These are phyloP conservation scores for Rhinogobius similis DNA, from an alignment of 2,113 vertebrate species.

Conservation along the genomic window DNA sequence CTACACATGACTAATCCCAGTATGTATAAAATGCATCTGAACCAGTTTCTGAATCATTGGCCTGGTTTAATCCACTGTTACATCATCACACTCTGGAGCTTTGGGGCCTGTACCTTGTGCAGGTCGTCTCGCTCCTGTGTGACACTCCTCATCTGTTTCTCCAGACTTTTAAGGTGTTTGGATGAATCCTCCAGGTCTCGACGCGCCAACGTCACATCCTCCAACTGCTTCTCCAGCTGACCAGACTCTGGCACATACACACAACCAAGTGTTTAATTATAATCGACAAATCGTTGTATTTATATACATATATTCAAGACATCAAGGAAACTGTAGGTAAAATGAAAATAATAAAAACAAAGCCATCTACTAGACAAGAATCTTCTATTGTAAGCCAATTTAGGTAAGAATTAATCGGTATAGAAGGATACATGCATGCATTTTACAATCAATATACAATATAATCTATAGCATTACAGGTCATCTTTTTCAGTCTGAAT, in stretches of 20 bases:
- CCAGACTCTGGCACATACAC: slow-evolving; percentile 80
- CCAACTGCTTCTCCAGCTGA: slow-evolving; percentile 88
- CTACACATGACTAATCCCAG: neutral
- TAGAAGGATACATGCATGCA: too few species aligned
- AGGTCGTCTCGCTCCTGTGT: slow-evolving; percentile 90
- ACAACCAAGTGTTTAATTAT: neutral
- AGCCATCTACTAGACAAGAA: neutral
- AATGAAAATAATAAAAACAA: neutral
- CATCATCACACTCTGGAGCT: neutral
- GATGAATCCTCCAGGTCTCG: slow-evolving; percentile 90
- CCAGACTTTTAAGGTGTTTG: slow-evolving; percentile 87
- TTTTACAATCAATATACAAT: too few species aligned
- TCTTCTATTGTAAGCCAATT: too few species aligned
- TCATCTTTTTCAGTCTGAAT: too few species aligned
- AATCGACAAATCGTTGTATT: too few species aligned
- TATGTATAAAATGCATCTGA: neutral
- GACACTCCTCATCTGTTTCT: slow-evolving; percentile 88
- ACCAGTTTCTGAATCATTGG: neutral
- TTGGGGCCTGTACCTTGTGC: slow-evolving; percentile 85
- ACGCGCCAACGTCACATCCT: slow-evolving; percentile 84
- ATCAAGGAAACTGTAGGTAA: neutral
- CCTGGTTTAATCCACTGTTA: neutral
- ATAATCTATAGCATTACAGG: too few species aligned
- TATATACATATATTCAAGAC: neutral
- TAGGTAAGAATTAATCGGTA: too few species aligned